Evolutionary conservation across 2,888 invertebrate species (phyloP), one percentile per base, ranked within the genome.

Genomic region (Mythimna vitellina): DNA sequence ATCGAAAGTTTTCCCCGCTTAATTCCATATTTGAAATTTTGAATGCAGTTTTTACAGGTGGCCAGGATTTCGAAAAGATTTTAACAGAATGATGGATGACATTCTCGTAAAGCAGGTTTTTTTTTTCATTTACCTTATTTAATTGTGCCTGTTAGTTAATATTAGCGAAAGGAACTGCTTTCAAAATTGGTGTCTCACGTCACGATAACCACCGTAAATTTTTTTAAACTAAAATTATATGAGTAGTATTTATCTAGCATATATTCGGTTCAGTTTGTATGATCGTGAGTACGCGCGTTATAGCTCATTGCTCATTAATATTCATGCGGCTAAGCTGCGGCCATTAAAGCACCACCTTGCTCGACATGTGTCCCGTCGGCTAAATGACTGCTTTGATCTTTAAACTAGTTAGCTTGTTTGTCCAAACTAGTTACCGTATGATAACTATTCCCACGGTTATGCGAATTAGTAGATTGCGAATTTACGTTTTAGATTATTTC

Each of bases 261-360:
- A 46, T 6, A 46, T 20, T 46, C 46, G 14, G 9, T 9, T 51
- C 4, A 17, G 35, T 35, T 32, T 20, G 4, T 62, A 29, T 53
- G 56, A 32, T 80, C 84, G 87, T 89, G 87, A 86, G 89, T 89
- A 88, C 82, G 53, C 51, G 61, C 56, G 46, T 14, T 60, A 54
- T 56, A 61, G 25, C 35, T 65, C 64, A 81, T 94, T 90, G 49
- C 53, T 77, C 61, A 81, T 94, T 91, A 93, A 93, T 94, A 94
- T 94, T 91, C 93, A 94, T 92, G 85, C 69, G 85, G 83, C 61
- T 87, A 84, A 89, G 89, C 85, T 85, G 82, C 78, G 83, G 83
- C 90, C 87, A 90, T 93, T 92, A 92, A 86, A 88, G 88, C 85
- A 88, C 84, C 89, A 89, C 90, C 90, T 89, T 81, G 78, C 76